phyloP scores from a whole-genome alignment of 2,797 vertebrate genomes.

The Alosa sapidissima region DNA sequence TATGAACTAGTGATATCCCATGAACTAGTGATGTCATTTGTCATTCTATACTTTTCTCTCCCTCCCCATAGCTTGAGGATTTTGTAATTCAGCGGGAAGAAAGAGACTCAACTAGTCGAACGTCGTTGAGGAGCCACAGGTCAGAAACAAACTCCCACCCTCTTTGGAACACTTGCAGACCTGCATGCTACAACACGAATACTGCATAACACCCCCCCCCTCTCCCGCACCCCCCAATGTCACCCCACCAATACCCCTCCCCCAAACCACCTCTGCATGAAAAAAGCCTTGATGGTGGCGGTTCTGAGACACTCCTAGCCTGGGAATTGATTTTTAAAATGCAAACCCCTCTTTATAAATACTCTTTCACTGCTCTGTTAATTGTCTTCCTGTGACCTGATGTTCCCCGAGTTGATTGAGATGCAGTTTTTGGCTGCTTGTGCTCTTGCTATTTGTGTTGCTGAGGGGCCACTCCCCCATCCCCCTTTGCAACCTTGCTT shows the following conservation, averaged over 20 bases:
- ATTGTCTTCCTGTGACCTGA: constrained; percentile 26
- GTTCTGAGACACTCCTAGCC: neutral
- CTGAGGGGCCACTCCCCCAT: neutral
- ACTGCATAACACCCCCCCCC: constrained; percentile 55
- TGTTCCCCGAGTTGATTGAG: constrained; percentile 32
- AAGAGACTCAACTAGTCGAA: constrained; percentile 70
- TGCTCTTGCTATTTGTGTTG: constrained; percentile 3
- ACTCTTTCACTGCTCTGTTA: neutral
- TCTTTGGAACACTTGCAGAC: constrained; percentile 48
- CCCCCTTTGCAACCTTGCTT: neutral
- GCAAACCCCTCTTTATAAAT: neutral
- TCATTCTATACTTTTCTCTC: constrained; percentile 70
- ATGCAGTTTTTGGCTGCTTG: constrained; percentile 29
- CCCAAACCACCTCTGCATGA: constrained; percentile 57
- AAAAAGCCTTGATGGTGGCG: constrained; percentile 53
- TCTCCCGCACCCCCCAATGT: constrained; percentile 24
- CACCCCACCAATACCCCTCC: constrained; percentile 47
- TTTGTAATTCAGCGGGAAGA: constrained; percentile 78
- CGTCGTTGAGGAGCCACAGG: constrained; percentile 72
- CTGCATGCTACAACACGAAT: constrained; percentile 66
- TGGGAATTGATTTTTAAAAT: constrained; percentile 21
- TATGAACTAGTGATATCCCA: too few relatives aligned
- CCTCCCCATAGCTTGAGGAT: constrained; percentile 76
- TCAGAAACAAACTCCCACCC: constrained; percentile 67
- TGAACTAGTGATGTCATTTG: constrained; percentile 12